Base-by-base conservation (phyloP, 2,113 vertebrate genomes). In the Oryzias javanicus region DNA sequence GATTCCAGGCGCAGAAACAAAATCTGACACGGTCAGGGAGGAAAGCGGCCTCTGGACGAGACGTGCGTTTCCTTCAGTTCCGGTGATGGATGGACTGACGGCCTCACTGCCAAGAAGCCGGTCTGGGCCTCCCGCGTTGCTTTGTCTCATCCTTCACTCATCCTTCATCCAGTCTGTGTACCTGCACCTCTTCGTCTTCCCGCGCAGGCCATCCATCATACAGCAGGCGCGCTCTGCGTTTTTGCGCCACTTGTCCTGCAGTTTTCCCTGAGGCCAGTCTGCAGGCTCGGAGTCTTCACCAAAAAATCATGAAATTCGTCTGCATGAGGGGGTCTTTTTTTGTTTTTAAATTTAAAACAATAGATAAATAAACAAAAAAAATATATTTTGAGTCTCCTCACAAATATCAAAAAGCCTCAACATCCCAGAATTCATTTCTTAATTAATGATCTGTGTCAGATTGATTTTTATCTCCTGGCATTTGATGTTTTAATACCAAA, bases 81-180 rank as follows among this genome's bases (percentile, higher is more conserved):
- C 12, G 3, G 79, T 84, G 78, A 86, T 80, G 84, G 86, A 83
- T 86, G 72, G 74, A 72, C 66, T 84, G 88, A 89, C 84, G 78
- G 78, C 66, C 50, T 60, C 66, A 56, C 73, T 70, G 60, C 78
- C 82, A 81, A 83, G 61, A 68, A 18, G 67, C 72, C 70, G 75
- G 66, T 2, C 59, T 69, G 67, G 76, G 73, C 85, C 86, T 82
- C 81, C 86, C 67, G 82, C 71, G 60, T 52, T 67, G 81, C 80
- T 68, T 78, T 72, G 65, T 74, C 81, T 68, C 60, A 75, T 84
- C 69, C 61, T 84, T 83, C 67, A 66, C 61, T 64, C 60, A 71
- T 76, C 76, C 76, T 62, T 81, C 61, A 69, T 64, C 55, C 6
- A 27, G 61, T 72, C 67, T 70, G 49, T 55, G 20, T 61, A 66